phyloP scores from a whole-genome alignment of 2,888 invertebrate species.

The Romanomermis culicivorax region DNA sequence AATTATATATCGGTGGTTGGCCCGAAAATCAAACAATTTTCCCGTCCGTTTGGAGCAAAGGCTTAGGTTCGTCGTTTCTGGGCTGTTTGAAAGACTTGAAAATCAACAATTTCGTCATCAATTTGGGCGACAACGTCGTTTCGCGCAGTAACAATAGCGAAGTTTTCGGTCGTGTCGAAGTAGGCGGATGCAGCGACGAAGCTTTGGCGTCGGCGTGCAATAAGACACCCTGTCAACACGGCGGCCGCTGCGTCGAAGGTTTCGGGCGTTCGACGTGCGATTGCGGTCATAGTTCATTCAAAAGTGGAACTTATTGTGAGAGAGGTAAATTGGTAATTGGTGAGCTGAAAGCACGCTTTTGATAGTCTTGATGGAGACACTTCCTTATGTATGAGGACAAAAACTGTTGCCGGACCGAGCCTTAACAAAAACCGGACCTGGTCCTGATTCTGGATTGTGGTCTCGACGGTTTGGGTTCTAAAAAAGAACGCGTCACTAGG shows the following conservation, averaged over 20 bases:
- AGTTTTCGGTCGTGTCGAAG: slow-evolving; percentile 43
- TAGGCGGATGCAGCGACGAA: slow-evolving; percentile 65
- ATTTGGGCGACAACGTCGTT: slow-evolving; percentile 63
- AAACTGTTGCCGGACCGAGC: too few relatives aligned
- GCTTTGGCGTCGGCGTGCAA: slow-evolving; percentile 30
- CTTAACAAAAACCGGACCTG: too few relatives aligned
- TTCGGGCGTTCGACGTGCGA: slow-evolving; percentile 88
- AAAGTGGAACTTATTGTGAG: too few relatives aligned
- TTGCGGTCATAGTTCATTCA: too few relatives aligned
- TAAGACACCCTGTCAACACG: slow-evolving; percentile 67
- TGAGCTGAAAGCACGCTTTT: too few relatives aligned
- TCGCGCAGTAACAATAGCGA: neutral
- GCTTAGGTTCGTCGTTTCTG: slow-evolving; percentile 67
- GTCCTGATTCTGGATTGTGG: too few relatives aligned
- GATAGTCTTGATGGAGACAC: too few relatives aligned
- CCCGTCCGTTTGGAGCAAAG: slow-evolving; percentile 68
- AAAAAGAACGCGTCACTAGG: too few relatives aligned
- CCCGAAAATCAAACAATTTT: slow-evolving; percentile 42
- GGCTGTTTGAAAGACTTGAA: slow-evolving; percentile 75
- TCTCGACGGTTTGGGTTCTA: too few relatives aligned
- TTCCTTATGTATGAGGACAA: too few relatives aligned
- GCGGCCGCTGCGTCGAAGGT: slow-evolving; percentile 66
- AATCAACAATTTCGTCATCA: slow-evolving; percentile 63
- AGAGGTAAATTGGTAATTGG: too few relatives aligned
- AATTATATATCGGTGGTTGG: slow-evolving; percentile 66